Evolutionary conservation across 1,140 invertebrate species (phyloP).

Genomic region (Lepidurus packardi): DNA sequence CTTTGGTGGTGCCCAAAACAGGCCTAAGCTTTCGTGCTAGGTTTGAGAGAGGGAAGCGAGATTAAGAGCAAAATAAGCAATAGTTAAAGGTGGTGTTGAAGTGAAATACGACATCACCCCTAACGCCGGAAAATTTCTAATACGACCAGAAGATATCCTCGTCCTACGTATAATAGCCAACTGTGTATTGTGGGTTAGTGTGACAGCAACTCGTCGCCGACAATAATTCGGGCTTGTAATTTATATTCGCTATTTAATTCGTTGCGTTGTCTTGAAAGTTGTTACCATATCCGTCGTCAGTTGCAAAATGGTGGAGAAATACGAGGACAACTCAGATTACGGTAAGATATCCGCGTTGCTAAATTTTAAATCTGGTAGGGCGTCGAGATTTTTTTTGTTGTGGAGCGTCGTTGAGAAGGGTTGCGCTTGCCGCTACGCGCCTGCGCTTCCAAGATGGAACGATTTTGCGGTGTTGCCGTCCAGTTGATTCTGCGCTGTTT

Average conservation of each 20-base stretch:
- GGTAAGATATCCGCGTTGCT: constrained; percentile 17
- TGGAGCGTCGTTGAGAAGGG: neutral
- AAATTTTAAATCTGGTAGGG: neutral
- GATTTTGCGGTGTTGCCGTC: neutral
- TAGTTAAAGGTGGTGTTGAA: constrained; percentile 14
- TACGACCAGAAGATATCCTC: neutral
- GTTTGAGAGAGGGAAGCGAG: neutral
- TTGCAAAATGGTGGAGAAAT: constrained; percentile 33
- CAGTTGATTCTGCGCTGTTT: neutral
- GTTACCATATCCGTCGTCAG: neutral
- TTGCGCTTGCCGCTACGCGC: neutral
- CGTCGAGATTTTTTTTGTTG: neutral
- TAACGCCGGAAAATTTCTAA: neutral
- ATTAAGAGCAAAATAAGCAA: neutral
- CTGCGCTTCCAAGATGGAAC: neutral
- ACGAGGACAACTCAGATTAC: constrained; percentile 32
- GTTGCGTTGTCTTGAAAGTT: neutral
- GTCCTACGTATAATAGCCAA: constrained; percentile 22
- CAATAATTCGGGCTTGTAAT: neutral
- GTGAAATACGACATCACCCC: constrained; percentile 8
- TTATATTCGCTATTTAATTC: neutral
- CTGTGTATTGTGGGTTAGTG: neutral
- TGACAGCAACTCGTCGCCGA: constrained; percentile 12
- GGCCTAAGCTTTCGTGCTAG: constrained; percentile 5
- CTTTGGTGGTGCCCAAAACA: neutral